phyloP scores from a whole-genome alignment of 2,797 vertebrate genomes.

The Holocentrus rufus region DNA sequence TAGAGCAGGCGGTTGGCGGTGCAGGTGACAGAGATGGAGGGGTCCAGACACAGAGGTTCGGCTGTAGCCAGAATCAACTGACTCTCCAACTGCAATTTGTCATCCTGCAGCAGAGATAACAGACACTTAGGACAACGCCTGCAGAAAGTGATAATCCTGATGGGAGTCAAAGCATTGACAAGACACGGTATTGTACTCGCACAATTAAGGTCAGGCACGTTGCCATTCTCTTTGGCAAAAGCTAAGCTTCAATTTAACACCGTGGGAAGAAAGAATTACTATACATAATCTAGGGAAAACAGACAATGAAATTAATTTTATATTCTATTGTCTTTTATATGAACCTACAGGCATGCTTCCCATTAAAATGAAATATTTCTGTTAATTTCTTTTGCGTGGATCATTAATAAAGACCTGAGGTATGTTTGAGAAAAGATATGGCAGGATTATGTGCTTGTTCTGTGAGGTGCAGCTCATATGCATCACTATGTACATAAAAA shows the following conservation, averaged over 20 bases:
- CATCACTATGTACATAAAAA: not conserved
- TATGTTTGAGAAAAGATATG: not conserved
- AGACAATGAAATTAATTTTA: not conserved
- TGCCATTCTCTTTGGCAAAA: not conserved
- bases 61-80: conserved; percentile 96
- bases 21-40: conserved; percentile 95
- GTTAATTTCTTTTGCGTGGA: no score
- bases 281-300: not conserved
- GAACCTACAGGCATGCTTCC: not conserved
- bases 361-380: no score
- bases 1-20: conserved; percentile 95
- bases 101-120: conserved; percentile 84
- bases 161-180: not conserved
- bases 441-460: not conserved
- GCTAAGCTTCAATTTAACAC: not conserved
- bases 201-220: not conserved
- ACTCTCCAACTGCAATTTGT: conserved; percentile 97
- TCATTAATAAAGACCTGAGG: not conserved
- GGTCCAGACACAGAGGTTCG: conserved; percentile 97
- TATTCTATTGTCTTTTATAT: not conserved
- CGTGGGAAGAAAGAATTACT: not conserved
- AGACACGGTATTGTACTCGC: not conserved
- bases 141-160: not conserved
- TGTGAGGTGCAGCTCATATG: not conserved
- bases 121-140: conserved; percentile 17